Evolutionary conservation across 2,113 vertebrate genomes (phyloP).

Genomic region (Candoia aspera): DNA sequence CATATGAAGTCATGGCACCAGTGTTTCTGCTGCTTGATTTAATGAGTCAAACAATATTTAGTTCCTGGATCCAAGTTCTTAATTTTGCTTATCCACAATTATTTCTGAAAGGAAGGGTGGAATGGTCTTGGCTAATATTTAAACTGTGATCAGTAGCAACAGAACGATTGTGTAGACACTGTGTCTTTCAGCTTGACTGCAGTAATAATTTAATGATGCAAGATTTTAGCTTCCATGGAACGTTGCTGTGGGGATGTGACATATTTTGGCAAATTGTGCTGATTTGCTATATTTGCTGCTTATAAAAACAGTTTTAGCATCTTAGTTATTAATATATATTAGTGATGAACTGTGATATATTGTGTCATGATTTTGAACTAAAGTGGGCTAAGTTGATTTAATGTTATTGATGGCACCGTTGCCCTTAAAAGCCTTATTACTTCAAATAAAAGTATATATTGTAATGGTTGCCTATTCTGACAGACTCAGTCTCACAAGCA

Average conservation of each 20-base stretch:
- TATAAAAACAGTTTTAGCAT: neutral
- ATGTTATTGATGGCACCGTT: neutral
- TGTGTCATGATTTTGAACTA: neutral
- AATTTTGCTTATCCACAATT: conserved; percentile 15
- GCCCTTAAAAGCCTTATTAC: too few relatives aligned
- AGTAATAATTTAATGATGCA: neutral
- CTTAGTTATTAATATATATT: neutral
- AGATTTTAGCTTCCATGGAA: neutral
- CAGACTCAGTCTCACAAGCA: too few relatives aligned
- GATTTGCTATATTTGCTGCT: neutral
- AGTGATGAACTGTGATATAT: neutral
- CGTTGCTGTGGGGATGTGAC: too few relatives aligned
- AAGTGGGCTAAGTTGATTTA: neutral
- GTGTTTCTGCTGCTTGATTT: neutral
- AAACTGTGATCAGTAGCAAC: conserved; percentile 9
- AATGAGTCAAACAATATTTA: neutral
- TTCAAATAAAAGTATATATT: too few relatives aligned
- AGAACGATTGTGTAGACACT: accelerated
- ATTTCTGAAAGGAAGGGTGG: conserved; percentile 10
- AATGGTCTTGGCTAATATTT: neutral
- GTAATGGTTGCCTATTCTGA: too few relatives aligned
- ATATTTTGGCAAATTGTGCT: neutral
- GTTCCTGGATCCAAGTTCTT: neutral
- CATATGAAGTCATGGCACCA: neutral
- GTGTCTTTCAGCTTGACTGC: neutral